These are phyloP conservation scores for Doris montereyensis DNA, from an alignment of 2,888 invertebrate genomes.

Conservation along the genomic window DNA sequence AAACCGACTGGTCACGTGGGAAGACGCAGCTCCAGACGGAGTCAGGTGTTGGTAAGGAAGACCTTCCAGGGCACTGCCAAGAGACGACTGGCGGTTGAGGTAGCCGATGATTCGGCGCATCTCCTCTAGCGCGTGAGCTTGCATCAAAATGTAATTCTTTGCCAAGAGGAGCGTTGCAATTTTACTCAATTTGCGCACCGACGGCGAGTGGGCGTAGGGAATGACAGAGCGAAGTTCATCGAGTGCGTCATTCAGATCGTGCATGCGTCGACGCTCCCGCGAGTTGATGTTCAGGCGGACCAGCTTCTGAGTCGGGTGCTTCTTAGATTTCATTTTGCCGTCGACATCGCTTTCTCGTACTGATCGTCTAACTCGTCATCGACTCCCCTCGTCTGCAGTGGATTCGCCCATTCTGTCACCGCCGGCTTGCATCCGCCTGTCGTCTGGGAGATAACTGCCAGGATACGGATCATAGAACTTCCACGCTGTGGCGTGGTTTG, in stretches of 20 bases:
- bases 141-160: conserved; percentile 73
- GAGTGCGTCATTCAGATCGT: conserved; percentile 74
- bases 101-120: conserved; percentile 69
- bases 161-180: conserved; percentile 71
- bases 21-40: background rate
- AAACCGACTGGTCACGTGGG: background rate
- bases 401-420: too few relatives aligned
- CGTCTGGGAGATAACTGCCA: background rate
- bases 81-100: conserved; percentile 64
- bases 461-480: background rate
- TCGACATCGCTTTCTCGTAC: conserved; percentile 25
- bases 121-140: conserved; percentile 71
- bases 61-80: conserved; percentile 18
- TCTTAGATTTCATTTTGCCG: conserved; percentile 27
- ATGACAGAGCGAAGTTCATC: conserved; percentile 72
- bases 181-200: conserved; percentile 72
- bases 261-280: conserved; percentile 74
- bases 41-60: conserved; percentile 24
- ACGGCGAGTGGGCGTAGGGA: conserved; percentile 72
- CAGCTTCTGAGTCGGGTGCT: conserved; percentile 37
- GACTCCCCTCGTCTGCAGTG: too few relatives aligned
- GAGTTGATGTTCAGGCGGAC: conserved; percentile 73
- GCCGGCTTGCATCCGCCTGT: background rate
- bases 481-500: too few relatives aligned
- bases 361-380: too few relatives aligned